Percentiles rank a stretch among this genome's conserved stretches.
phyloP scores from a whole-genome alignment of 2,888 invertebrate genomes.

The Notocelia uddmanniana region DNA sequence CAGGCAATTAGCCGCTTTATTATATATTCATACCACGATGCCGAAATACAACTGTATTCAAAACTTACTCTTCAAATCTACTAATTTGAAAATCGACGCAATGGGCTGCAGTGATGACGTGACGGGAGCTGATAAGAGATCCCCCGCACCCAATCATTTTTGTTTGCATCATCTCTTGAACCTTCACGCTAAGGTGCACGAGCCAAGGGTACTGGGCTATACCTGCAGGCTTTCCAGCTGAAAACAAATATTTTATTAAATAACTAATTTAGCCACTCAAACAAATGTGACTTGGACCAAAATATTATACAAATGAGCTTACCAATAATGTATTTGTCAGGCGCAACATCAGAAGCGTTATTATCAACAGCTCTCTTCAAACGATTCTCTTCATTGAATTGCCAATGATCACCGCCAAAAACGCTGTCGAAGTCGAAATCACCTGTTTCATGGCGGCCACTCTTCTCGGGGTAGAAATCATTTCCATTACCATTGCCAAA shows the following conservation, averaged over 20 bases:
- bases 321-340: conserved; percentile 38
- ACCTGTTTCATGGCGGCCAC: not conserved
- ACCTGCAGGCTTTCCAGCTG: conserved; percentile 29
- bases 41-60: too few species aligned
- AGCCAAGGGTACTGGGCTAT: conserved; percentile 38
- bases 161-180: not conserved
- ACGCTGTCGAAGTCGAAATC: conserved; percentile 8
- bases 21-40: too few species aligned
- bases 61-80: conserved; percentile 32
- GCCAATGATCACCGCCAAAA: not conserved
- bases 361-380: conserved; percentile 1
- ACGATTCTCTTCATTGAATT: not conserved
- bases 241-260: not conserved
- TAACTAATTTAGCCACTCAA: not conserved
- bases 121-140: conserved; percentile 33
- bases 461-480: not conserved
- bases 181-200: conserved; percentile 18
- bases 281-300: not conserved
- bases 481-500: not conserved
- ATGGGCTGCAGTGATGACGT: conserved; percentile 38
- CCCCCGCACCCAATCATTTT: conserved; percentile 22
- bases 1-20: too few species aligned
- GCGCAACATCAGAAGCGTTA: conserved; percentile 28
- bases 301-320: not conserved
- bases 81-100: conserved; percentile 17